phyloP scores from a whole-genome alignment of 2,113 vertebrate genomes.

The Callaeas wilsoni region DNA sequence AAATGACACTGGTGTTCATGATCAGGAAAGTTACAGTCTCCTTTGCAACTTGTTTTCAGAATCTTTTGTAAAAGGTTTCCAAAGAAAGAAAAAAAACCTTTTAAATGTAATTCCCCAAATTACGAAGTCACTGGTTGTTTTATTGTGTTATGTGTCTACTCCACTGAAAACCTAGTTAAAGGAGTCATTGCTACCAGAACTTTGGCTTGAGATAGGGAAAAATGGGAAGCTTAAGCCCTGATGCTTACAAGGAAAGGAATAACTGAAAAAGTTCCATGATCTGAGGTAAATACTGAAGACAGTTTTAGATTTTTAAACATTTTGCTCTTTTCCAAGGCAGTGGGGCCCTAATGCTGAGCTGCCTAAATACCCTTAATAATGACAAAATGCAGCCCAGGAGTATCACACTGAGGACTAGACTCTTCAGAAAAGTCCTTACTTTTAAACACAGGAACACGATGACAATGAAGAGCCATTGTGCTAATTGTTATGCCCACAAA shows the following conservation, averaged over 20 bases:
- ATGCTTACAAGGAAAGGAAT: not conserved
- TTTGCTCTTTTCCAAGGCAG: not conserved
- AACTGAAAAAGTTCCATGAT: not conserved
- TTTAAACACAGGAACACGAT: not conserved
- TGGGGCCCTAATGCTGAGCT: not conserved
- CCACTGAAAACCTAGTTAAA: not conserved
- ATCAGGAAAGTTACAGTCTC: not conserved
- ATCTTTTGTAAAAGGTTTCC: not conserved
- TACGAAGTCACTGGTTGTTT: not conserved
- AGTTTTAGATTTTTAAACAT: not conserved
- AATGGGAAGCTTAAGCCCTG: not conserved
- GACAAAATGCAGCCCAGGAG: not conserved
- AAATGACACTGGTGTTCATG: fast-evolving
- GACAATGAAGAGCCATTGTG: not conserved
- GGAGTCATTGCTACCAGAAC: not conserved
- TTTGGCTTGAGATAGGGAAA: not conserved
- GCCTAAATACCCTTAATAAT: not conserved
- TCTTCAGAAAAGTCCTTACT: not conserved
- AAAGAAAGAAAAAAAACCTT: not conserved
- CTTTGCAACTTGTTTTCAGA: not conserved
- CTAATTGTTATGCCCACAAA: not conserved
- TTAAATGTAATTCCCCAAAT: not conserved
- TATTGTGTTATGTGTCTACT: fast-evolving
- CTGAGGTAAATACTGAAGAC: not conserved
- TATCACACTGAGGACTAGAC: not conserved